Evolutionary conservation across 92 coral and sea anemone species (phyloP), one percentile per base, ranked within the genome.

Genomic region (Palythoa grandiflora): DNA sequence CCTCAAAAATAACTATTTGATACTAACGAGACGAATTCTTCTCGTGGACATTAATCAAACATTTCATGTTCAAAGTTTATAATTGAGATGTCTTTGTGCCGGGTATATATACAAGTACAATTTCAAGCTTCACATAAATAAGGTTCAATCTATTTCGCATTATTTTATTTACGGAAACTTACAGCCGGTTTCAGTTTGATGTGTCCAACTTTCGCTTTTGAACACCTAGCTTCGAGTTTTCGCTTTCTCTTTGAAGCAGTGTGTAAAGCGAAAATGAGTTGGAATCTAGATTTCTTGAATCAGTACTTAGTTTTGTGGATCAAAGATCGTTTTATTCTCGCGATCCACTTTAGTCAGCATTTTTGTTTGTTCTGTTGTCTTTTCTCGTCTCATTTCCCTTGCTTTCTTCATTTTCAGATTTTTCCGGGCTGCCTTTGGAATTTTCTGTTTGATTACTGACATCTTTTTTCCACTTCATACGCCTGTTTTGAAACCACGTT

Each of bases 391-490:
- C 86, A 20, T 66, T 63, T 8, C 38, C 63, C 73, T 44, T 66
- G 21, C 21, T 66, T 40, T 81, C 86, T 47, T 44, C 75, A 20
- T 66, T 81, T 66, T 81, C 86, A 66, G 28, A 6, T 11, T 13
- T 53, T 28, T 77, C 40, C 17, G 16, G 38, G 66, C 12, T 38
- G 21, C 16, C 83, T 77, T 77, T 77, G 75, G 36, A n/a, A 21
- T 81, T 81, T 17, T 81, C 86, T 3, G 75, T 81, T 68, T 66
- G 86, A 48, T 86, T 92, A 9, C 89, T 85, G 6, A 79, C 89
- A 74, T 94, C 97, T 73, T 95, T 97, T 81, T 97, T 97, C 98
- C 98, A 94, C 70, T 97, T 97, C 99, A 97, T 97, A 37, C 99
- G 68, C 47, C 99, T 85, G 88, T 97, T 97, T 84, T 97, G 99